A percentile compares a stretch with the other conserved stretches of the same genome.
These are phyloP conservation scores for Nectonema munidae DNA, from an alignment of 2,888 invertebrate species.

Conservation along the genomic window DNA sequence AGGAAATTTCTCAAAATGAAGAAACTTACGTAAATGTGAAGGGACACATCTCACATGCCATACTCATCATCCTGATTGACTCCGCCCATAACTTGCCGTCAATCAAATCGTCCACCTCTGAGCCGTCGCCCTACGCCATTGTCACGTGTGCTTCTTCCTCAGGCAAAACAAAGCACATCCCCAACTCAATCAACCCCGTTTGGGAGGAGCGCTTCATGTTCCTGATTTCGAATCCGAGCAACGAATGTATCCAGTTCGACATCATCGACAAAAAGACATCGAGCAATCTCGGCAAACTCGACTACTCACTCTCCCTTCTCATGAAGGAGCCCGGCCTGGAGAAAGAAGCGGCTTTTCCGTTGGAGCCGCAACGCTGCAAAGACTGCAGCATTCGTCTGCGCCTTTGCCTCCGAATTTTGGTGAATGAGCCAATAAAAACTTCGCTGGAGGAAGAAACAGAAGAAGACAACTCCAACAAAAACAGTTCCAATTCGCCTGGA, in stretches of 20 bases:
- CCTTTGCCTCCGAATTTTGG: too few species aligned
- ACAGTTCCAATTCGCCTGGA: too few species aligned
- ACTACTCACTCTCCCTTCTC: too few species aligned
- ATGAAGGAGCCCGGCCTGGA: too few species aligned
- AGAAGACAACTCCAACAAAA: too few species aligned
- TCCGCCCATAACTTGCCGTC: conserved; percentile 64
- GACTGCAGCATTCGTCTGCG: too few species aligned
- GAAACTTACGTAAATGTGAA: conserved; percentile 17
- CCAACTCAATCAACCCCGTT: conserved; percentile 48
- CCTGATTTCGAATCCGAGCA: conserved; percentile 57
- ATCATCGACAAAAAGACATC: too few species aligned
- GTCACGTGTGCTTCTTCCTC: conserved; percentile 37
- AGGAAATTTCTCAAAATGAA: conserved; percentile 27
- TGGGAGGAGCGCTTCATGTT: conserved; percentile 81
- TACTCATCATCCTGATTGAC: conserved; percentile 53
- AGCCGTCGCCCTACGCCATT: conserved; percentile 49
- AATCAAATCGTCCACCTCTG: conserved; percentile 24
- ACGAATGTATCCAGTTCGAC: conserved; percentile 48
- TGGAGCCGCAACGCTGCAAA: too few species aligned
- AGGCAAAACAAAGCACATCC: conserved; percentile 20
- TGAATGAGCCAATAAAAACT: too few species aligned
- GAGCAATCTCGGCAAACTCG: too few species aligned
- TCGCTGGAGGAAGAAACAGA: too few species aligned
- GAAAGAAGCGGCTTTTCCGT: too few species aligned
- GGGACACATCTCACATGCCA: conserved; percentile 24